Base-by-base conservation (phyloP, 2,113 vertebrate genomes). In the Uria lomvia region DNA sequence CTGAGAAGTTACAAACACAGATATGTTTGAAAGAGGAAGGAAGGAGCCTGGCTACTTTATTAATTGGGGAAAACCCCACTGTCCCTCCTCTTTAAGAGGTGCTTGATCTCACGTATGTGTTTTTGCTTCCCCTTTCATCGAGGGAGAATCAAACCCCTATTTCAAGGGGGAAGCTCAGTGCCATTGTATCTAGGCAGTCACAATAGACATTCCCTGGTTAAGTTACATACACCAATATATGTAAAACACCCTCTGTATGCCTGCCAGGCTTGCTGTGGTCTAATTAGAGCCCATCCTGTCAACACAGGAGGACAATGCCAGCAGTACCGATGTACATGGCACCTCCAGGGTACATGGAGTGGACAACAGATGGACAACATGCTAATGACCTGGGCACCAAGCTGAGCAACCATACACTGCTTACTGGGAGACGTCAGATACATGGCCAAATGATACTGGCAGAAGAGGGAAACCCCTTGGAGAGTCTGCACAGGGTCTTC, bases 201-300 rank as follows among this genome's bases (percentile, higher is more conserved):
- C 0, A 2, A 30, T 0, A 40, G 34, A 32, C 2, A 0, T 2
- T 20, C 15, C 34, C 59, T 27, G 36, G 34, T 5, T 7, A 21
- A 47, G 42, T 30, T 16, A 4, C 47, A 29, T 7, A n/a, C 36
- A 32, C 20, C 65, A 53, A 4, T 4, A 12, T 1, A 58, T 4
- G 14, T 30, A 12, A 58, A 50, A 36, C 43, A 47, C n/a, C 2
- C 38, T 9, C n/a, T 11, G 40, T 21, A 23, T 1, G 23, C 65
- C 50, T 68, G 68, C 68, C 53, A 43, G 70, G 59, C 43, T 47
- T 38, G 34, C 63, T 45, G 16, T 0, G 3, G 42, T 7, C 43
- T 47, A 63, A 19, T 36, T 45, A 94, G 32, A 81, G 49, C 55
- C 73, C 63, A 8, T 10, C 62, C 77, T 40, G 38, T 20, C 43